Percentiles rank a stretch among this genome's conserved stretches.
These are phyloP conservation scores for Notarius quadriscutis DNA, from an alignment of 2,113 vertebrate species.

Conservation along the genomic window DNA sequence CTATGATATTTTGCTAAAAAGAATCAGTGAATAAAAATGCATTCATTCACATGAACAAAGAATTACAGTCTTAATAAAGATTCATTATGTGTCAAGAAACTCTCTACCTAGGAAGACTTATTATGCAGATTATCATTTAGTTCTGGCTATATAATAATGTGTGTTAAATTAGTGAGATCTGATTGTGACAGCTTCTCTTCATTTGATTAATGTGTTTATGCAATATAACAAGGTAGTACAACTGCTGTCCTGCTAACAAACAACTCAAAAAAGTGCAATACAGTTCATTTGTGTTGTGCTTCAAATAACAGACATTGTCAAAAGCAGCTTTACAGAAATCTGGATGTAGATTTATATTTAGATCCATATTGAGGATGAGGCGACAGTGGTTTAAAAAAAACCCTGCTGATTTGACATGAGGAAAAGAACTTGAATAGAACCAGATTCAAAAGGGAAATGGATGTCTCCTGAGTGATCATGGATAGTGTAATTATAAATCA, in stretches of 20 bases:
- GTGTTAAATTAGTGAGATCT: background rate
- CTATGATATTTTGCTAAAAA: background rate
- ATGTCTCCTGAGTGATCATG: background rate
- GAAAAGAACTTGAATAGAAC: background rate
- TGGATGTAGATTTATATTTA: background rate
- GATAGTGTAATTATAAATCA: background rate
- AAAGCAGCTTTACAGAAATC: background rate
- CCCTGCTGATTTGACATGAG: background rate
- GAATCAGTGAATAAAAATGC: background rate
- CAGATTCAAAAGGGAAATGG: background rate
- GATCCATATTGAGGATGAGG: background rate
- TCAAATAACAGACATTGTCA: background rate
- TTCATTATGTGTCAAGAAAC: conserved; percentile 6
- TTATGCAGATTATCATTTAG: background rate
- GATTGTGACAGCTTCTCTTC: background rate
- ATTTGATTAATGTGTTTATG: background rate
- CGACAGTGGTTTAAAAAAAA: no score
- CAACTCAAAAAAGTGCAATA: background rate
- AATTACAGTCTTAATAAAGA: background rate
- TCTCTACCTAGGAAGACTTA: background rate
- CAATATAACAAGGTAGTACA: background rate
- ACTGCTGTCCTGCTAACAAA: background rate
- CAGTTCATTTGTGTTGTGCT: background rate
- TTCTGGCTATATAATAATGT: background rate
- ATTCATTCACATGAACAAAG: background rate